Percentiles rank a stretch among this genome's conserved stretches.
Evolutionary conservation across 2,797 vertebrate species (phyloP).

Genomic region (Chromis chromis): DNA sequence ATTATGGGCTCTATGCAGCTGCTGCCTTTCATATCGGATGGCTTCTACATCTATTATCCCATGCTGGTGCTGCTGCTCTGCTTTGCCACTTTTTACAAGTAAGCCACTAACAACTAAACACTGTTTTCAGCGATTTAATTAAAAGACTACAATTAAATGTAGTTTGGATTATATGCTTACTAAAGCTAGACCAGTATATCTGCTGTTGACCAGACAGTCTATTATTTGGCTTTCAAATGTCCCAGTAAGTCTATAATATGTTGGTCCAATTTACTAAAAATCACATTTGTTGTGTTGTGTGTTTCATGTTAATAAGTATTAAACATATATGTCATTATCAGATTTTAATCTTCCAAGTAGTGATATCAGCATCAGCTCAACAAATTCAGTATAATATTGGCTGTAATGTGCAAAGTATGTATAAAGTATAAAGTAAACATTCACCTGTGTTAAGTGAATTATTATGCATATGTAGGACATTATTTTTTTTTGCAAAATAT

Average conservation of each 20-base stretch:
- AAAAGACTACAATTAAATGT: neutral
- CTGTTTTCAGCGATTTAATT: neutral
- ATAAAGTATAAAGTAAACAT: too few relatives aligned
- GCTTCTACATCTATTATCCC: constrained; percentile 97
- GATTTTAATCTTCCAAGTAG: neutral
- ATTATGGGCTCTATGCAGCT: constrained; percentile 97
- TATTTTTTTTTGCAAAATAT: neutral
- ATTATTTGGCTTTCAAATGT: too few relatives aligned
- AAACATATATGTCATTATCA: neutral
- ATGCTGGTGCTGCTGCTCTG: constrained; percentile 96
- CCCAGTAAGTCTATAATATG: neutral
- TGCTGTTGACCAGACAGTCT: too few relatives aligned
- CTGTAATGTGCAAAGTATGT: neutral
- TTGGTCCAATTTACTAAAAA: neutral
- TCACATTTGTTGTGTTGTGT: neutral
- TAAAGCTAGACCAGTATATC: too few relatives aligned
- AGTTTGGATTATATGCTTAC: too few relatives aligned
- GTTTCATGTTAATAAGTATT: too few relatives aligned
- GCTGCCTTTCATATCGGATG: constrained; percentile 93
- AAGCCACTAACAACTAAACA: constrained; percentile 40
- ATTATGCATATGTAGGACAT: neutral
- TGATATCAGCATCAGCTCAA: neutral
- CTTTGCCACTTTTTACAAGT: constrained; percentile 95
- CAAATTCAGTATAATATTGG: neutral
- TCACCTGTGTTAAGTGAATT: neutral